Evolutionary conservation across 2,888 invertebrate species (phyloP).

Genomic region (Frankliniella fusca): DNA sequence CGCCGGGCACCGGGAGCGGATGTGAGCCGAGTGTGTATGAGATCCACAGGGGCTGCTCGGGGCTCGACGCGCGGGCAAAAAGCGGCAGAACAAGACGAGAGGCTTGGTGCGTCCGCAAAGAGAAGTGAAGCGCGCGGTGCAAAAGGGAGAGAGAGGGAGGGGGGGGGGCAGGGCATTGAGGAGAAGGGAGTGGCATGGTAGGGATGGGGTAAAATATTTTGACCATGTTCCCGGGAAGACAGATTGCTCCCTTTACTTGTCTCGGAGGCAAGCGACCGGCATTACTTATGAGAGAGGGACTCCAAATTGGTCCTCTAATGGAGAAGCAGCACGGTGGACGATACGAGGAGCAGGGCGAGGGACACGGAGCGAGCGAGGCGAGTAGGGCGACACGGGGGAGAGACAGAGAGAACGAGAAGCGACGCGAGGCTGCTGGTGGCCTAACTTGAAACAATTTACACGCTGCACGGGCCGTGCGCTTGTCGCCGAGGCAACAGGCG

Average conservation of each 20-base stretch:
- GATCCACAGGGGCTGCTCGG: too few species aligned
- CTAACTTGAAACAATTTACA: too few species aligned
- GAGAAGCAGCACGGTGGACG: background rate
- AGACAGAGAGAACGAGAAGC: background rate
- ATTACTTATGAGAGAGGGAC: conserved; percentile 5
- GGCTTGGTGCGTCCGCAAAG: background rate
- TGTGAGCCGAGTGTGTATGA: too few species aligned
- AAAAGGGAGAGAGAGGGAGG: background rate
- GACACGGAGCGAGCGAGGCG: background rate
- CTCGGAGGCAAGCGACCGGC: background rate
- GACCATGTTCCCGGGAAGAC: conserved; percentile 23
- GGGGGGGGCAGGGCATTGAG: background rate
- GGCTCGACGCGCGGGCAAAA: too few species aligned
- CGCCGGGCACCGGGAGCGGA: too few species aligned
- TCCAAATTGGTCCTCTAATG: conserved; percentile 17
- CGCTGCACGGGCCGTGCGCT: too few species aligned
- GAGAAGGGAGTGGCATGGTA: background rate
- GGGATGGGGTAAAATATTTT: conserved; percentile 6
- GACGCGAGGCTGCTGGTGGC: too few species aligned
- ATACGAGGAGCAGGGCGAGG: background rate
- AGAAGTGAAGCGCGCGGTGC: background rate
- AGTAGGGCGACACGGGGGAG: background rate
- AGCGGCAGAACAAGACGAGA: too few species aligned
- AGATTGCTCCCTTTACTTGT: conserved; percentile 25
- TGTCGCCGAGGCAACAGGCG: too few species aligned